Conservation (phyloP, 2,888 invertebrate genomes). For the Chrysomela aeneicollis region DNA sequence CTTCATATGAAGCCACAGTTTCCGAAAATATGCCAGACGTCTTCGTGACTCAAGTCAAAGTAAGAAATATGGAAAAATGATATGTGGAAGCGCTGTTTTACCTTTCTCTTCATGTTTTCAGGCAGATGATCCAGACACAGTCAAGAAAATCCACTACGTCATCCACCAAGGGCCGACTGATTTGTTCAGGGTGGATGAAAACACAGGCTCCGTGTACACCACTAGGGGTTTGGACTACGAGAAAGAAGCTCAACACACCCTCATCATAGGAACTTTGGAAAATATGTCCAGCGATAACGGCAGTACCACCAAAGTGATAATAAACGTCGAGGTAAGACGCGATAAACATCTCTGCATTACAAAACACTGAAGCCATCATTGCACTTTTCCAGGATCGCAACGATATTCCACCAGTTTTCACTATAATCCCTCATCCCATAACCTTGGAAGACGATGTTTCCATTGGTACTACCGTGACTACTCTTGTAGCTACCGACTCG, state of each 20-base stretch:
- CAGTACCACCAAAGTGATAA: slow-evolving; percentile 76
- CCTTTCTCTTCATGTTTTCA: slow-evolving; percentile 58
- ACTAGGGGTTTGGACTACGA: slow-evolving; percentile 81
- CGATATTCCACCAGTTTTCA: slow-evolving; percentile 88
- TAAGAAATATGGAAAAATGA: slow-evolving; percentile 54
- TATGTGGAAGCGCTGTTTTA: too few species aligned
- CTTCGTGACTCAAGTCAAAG: slow-evolving; percentile 80
- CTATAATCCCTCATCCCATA: slow-evolving; percentile 81
- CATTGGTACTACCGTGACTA: slow-evolving; percentile 82
- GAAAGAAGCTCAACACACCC: slow-evolving; percentile 73
- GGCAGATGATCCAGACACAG: slow-evolving; percentile 85
- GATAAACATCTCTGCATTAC: background rate
- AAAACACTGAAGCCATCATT: background rate
- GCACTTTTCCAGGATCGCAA: slow-evolving; percentile 74
- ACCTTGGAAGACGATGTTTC: slow-evolving; percentile 84
- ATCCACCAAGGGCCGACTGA: slow-evolving; percentile 83
- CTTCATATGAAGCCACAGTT: slow-evolving; percentile 79
- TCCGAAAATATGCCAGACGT: slow-evolving; percentile 85
- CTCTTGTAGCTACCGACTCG: slow-evolving; percentile 80
- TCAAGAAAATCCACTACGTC: slow-evolving; percentile 82
- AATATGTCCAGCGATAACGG: slow-evolving; percentile 75
- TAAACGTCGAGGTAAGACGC: slow-evolving; percentile 71
- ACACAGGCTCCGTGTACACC: slow-evolving; percentile 81
- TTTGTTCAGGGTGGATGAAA: slow-evolving; percentile 83
- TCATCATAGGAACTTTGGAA: slow-evolving; percentile 84